Evolutionary conservation across 1,140 invertebrate species (phyloP).

Genomic region (Drosophila ogumai): DNA sequence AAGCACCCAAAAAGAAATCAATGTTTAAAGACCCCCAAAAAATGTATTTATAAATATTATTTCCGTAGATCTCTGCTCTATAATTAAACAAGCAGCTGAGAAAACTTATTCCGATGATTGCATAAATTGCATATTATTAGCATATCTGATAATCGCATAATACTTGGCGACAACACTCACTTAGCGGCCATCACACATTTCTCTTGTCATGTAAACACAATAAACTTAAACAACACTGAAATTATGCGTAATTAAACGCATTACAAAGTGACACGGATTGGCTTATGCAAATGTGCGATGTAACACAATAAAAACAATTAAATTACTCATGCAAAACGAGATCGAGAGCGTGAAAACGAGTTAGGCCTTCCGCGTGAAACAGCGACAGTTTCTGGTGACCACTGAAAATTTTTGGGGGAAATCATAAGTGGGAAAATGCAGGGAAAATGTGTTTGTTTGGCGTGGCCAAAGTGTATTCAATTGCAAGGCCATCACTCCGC

Average conservation of each 20-base stretch:
- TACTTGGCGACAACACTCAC: conserved; percentile 28
- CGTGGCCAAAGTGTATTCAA: conserved; percentile 30
- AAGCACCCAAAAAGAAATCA: not conserved
- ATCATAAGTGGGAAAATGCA: conserved; percentile 17
- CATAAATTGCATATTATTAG: conserved; percentile 8
- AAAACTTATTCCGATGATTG: not conserved
- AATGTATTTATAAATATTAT: not conserved
- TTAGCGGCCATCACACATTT: conserved; percentile 30
- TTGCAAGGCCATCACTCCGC: conserved; percentile 25
- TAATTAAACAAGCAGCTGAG: not conserved
- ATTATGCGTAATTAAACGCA: conserved; percentile 66
- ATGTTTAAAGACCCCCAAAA: not conserved
- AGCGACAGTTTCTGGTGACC: not conserved
- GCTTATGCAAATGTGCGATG: conserved; percentile 62
- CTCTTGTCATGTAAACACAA: conserved; percentile 58
- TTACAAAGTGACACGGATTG: conserved; percentile 19
- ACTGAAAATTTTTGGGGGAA: conserved; percentile 2
- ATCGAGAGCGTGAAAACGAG: conserved; percentile 24
- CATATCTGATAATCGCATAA: conserved; percentile 23
- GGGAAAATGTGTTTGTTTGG: conserved; percentile 7
- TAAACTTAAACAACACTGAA: conserved; percentile 57
- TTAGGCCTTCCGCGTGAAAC: conserved; percentile 13
- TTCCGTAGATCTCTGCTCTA: not conserved
- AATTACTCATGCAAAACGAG: conserved; percentile 49
- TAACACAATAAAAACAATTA: conserved; percentile 42